phyloP scores from a whole-genome alignment of 2,888 invertebrate genomes.

The Teleogryllus oceanicus region DNA sequence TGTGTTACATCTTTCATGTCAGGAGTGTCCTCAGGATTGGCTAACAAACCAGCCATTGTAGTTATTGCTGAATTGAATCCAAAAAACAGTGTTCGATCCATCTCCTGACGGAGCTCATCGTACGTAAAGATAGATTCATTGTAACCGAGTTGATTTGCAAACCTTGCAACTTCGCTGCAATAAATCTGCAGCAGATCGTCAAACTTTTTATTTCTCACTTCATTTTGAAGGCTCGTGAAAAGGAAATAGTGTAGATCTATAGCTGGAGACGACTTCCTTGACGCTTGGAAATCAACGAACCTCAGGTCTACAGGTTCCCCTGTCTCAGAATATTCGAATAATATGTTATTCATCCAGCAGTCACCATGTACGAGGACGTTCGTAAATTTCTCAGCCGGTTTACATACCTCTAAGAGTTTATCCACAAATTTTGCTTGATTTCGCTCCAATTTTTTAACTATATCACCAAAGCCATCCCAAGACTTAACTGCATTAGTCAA shows the following conservation, averaged over 20 bases:
- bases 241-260: constrained; percentile 36
- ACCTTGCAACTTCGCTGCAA: no score
- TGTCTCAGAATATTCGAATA: constrained; percentile 27
- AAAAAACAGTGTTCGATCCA: neutral
- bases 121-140: no score
- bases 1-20: constrained; percentile 18
- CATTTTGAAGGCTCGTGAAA: constrained; percentile 28
- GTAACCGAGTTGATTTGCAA: no score
- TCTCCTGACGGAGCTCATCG: neutral
- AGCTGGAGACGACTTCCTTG: constrained; percentile 31
- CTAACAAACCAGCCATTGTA: neutral
- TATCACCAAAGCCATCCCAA: neutral
- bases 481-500: no score
- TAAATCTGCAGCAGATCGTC: constrained; percentile 21
- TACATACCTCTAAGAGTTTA: neutral
- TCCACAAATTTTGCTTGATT: neutral
- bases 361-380: constrained; percentile 36
- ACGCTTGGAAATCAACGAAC: constrained; percentile 35
- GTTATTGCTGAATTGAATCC: neutral
- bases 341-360: constrained; percentile 36
- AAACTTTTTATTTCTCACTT: constrained; percentile 22
- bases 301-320: constrained; percentile 26
- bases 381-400: neutral
- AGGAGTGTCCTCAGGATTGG: neutral
- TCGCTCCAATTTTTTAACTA: neutral